Evolutionary conservation across 1,140 invertebrate genomes (phyloP).

Genomic region (Acromyrmex echinatior): DNA sequence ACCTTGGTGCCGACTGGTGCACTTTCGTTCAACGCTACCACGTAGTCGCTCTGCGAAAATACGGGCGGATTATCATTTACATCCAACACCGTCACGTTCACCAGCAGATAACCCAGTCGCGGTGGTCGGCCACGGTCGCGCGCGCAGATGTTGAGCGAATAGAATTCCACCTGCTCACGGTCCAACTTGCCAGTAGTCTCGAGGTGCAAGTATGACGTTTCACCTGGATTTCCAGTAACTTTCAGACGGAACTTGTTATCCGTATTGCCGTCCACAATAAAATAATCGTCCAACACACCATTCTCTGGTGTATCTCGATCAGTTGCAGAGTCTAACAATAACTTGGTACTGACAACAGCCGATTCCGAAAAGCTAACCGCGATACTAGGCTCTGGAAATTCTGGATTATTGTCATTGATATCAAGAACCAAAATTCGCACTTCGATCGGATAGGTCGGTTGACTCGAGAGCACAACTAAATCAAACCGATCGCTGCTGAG

Average conservation of each 20-base stretch:
- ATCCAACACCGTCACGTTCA: slow-evolving; percentile 96
- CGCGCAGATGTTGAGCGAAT: slow-evolving; percentile 96
- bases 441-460: slow-evolving; percentile 97
- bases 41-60: slow-evolving; percentile 97
- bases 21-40: slow-evolving; percentile 96
- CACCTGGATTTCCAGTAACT: slow-evolving; percentile 95
- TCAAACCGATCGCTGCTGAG: slow-evolving; percentile 93
- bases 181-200: slow-evolving; percentile 96
- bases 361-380: slow-evolving; percentile 96
- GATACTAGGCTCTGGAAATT: slow-evolving; percentile 95
- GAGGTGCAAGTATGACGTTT: slow-evolving; percentile 95
- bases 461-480: slow-evolving; percentile 95
- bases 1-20: slow-evolving; percentile 95
- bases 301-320: slow-evolving; percentile 95
- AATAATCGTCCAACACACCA: slow-evolving; percentile 94
- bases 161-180: slow-evolving; percentile 93
- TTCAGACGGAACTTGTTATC: slow-evolving; percentile 95
- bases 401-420: slow-evolving; percentile 96
- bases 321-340: slow-evolving; percentile 95
- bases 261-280: slow-evolving; percentile 94
- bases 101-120: slow-evolving; percentile 93
- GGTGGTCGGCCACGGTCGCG: slow-evolving; percentile 94
- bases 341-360: slow-evolving; percentile 93
- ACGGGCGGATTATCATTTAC: slow-evolving; percentile 98
- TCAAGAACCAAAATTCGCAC: slow-evolving; percentile 95